Base-by-base conservation (phyloP, 2,113 vertebrate genomes). In the Catharus bicknelli region DNA sequence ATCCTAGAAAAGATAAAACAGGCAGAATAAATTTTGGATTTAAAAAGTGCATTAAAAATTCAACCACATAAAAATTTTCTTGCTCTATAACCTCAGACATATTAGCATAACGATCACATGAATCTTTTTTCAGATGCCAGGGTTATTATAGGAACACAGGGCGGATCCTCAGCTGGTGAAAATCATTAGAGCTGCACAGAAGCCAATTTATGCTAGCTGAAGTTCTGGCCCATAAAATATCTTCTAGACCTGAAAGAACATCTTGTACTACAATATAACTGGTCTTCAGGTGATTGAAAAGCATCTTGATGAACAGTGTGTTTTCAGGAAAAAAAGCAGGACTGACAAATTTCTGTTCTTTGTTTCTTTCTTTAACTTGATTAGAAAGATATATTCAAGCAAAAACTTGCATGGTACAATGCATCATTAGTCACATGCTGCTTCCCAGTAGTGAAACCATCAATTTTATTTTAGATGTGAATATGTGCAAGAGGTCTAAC, bases 171-270 rank as follows among this genome's bases (percentile, higher is more conserved):
- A 95, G 88, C 92, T 96, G 76, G 63, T 81, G 68, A 83, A 95
- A 94, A 70, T 62, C 17, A 2, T 87, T 87, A 85, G 59, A 87
- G 82, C 84, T 90, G 48, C 82, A 92, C 66, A 55, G 81, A 91
- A 87, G 78, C 69, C 92, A 94, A 80, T 87, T 94, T 90, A 94
- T 83, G 72, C 68, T 77, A 67, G 63, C 84, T 91, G 81, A 95
- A 90, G 84, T 92, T 96, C 93, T 95, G 78, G 84, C 51, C 86
- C 91, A 94, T 96, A 95, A 96, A 95, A 88, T 89, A 50, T 89
- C 50, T 87, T 77, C 82, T 85, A 92, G 94, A 86, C 55, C 78
- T 77, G 63, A 96, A 95, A 94, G 75, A 92, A 94, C 82, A 94
- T 85, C 63, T 83, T 86, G 91, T 94, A 62, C 67, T 87, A 77